Percentiles rank a stretch among this genome's conserved stretches.
Evolutionary conservation across 2,113 vertebrate genomes (phyloP).

Genomic region (Percina caprodes): DNA sequence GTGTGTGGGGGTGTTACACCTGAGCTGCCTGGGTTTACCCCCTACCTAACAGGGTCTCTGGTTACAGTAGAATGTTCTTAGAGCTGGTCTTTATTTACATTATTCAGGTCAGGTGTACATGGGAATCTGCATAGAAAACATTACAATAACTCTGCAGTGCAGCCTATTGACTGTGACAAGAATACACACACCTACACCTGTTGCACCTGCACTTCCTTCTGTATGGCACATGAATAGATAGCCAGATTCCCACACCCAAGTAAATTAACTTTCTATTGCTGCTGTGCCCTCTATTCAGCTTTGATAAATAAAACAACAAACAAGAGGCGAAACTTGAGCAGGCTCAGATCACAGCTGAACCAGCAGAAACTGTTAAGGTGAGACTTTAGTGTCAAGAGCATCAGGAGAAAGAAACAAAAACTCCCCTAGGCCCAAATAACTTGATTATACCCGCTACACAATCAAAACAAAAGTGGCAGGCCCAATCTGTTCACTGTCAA

Average conservation of each 20-base stretch:
- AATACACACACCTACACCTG: constrained; percentile 77
- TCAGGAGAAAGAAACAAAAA: constrained; percentile 77
- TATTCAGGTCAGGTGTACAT: constrained; percentile 66
- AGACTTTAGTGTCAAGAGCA: constrained; percentile 79
- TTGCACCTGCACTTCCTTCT: constrained; percentile 74
- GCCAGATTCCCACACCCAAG: constrained; percentile 76
- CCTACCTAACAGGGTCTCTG: constrained; percentile 64
- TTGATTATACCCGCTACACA: constrained; percentile 83
- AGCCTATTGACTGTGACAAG: constrained; percentile 64
- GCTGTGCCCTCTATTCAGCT: constrained; percentile 50
- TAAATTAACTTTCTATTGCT: constrained; percentile 68
- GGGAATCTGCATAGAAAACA: constrained; percentile 68
- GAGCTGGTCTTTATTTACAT: constrained; percentile 50
- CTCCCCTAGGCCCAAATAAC: constrained; percentile 78
- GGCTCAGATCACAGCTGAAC: constrained; percentile 66
- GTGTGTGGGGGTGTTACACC: constrained; percentile 5
- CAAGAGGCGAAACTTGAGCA: constrained; percentile 66
- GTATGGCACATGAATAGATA: constrained; percentile 63
- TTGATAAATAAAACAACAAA: constrained; percentile 71
- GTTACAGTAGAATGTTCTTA: constrained; percentile 65
- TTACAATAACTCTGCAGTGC: constrained; percentile 66
- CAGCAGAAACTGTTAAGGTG: constrained; percentile 68
- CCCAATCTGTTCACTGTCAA: constrained; percentile 84
- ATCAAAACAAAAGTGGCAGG: constrained; percentile 84
- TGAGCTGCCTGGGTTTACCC: constrained; percentile 50